Evolutionary conservation across 2,888 invertebrate species (phyloP).

Genomic region (Papilio gigon): DNA sequence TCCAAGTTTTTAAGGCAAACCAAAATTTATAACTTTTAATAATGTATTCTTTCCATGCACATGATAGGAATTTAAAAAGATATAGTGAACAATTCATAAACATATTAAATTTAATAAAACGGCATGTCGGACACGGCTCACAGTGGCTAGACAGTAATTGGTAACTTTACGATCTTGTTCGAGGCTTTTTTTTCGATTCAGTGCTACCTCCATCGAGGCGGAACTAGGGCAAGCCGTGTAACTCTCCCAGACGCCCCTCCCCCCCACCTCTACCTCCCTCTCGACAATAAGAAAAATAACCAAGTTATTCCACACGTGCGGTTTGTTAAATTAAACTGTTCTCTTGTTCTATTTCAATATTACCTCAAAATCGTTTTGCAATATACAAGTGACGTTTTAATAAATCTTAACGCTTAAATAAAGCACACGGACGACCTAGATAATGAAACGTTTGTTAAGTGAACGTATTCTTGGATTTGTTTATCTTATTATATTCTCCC

Average conservation of each 20-base stretch:
- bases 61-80: background rate
- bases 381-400: too few species aligned
- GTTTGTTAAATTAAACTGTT: constrained; percentile 69
- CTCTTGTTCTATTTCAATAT: constrained; percentile 47
- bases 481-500: background rate
- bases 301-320: constrained; percentile 58
- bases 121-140: constrained; percentile 60
- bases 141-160: constrained; percentile 68
- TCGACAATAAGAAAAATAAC: constrained; percentile 71
- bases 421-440: background rate
- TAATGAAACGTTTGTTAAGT: background rate
- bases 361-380: background rate
- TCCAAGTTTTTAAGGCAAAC: too few species aligned
- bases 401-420: too few species aligned
- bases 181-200: constrained; percentile 69
- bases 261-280: constrained; percentile 57
- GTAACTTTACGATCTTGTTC: constrained; percentile 73
- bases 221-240: constrained; percentile 74
- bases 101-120: constrained; percentile 59
- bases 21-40: too few species aligned
- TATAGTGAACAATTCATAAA: constrained; percentile 38
- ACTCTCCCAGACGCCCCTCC: constrained; percentile 71
- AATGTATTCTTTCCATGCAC: background rate
- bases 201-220: constrained; percentile 60
- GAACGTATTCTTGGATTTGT: too few species aligned